Base-by-base conservation (phyloP, 2,797 vertebrate genomes). In the Melanotaenia boesemani region DNA sequence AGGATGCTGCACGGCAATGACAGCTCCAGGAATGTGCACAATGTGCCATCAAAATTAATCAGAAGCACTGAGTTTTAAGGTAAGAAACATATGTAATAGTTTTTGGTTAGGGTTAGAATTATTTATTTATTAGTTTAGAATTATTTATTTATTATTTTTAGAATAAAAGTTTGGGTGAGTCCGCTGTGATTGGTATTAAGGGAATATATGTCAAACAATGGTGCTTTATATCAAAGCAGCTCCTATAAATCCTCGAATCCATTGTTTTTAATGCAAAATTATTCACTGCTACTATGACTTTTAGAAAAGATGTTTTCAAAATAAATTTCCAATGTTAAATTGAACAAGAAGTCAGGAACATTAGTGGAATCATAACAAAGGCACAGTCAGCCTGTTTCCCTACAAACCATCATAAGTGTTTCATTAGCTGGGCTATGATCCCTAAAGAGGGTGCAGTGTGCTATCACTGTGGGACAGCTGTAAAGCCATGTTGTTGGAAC, bases 391-490 rank as follows among this genome's bases (percentile, higher is more conserved):
- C 36, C 36, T 37, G 37, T 67, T 73, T 71, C 41, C 82, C 59
- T 36, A 37, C 44, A 68, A 30, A 48, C 3, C 70, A 46, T 59
- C 65, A 70, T 57, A 67, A 66, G 70, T 76, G 80, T 86, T 80
- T 66, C 70, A 77, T 22, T 67, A 79, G 67, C 70, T 83, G 83
- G 72, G 80, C 83, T 76, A 39, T 85, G 87, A 87, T 90, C 59
- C 77, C 72, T 74, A 66, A 87, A 88, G 78, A 86, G 63, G 80
- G 80, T 72, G 65, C 28, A 39, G 54, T 26, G 81, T 77, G 84
- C 89, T 94, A 92, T 93, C 92, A 91, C 86, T 79, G 85, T 69
- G 30, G 83, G 88, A 91, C 88, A 89, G 88, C 88, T 90, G 92
- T 82, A 87, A 83, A 83, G 85, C 62, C 82, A 58, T 70, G 86